A percentile compares a stretch with the other conserved stretches of the same genome.
Conservation (phyloP, 2,113 vertebrate species). For the Rhynchomys soricoides region DNA sequence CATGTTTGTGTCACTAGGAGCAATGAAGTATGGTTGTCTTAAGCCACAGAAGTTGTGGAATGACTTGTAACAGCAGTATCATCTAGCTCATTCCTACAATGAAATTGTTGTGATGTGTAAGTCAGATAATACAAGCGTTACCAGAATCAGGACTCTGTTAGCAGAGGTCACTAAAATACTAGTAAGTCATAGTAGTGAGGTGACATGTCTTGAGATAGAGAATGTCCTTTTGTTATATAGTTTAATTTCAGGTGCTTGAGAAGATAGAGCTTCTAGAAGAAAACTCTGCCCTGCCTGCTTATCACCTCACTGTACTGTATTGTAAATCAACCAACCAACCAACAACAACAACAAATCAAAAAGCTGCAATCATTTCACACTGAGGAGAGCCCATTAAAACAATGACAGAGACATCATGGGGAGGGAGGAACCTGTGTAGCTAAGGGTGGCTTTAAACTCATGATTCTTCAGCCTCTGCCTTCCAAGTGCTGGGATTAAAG, state of each 20-base stretch:
- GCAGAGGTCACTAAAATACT: background rate
- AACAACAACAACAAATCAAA: too few relatives aligned
- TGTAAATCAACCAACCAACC: background rate
- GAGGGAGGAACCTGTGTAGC: background rate
- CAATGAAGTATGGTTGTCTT: background rate
- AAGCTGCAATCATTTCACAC: background rate
- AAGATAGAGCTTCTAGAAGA: background rate
- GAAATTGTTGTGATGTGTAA: background rate
- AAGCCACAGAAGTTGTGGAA: background rate
- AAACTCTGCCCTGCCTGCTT: background rate
- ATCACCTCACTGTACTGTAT: background rate
- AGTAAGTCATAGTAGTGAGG: background rate
- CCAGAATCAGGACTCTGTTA: background rate
- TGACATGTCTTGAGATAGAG: background rate
- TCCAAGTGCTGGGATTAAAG: background rate
- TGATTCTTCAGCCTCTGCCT: background rate
- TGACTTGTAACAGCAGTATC: background rate
- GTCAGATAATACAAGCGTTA: background rate
- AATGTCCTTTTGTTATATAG: background rate
- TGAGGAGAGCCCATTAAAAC: background rate
- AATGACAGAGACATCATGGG: background rate
- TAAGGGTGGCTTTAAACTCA: background rate
- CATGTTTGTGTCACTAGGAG: background rate
- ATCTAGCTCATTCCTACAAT: background rate
- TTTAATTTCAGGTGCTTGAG: background rate